Evolutionary conservation across 2,888 invertebrate species (phyloP).

Genomic region (Tanypteryx hageni): DNA sequence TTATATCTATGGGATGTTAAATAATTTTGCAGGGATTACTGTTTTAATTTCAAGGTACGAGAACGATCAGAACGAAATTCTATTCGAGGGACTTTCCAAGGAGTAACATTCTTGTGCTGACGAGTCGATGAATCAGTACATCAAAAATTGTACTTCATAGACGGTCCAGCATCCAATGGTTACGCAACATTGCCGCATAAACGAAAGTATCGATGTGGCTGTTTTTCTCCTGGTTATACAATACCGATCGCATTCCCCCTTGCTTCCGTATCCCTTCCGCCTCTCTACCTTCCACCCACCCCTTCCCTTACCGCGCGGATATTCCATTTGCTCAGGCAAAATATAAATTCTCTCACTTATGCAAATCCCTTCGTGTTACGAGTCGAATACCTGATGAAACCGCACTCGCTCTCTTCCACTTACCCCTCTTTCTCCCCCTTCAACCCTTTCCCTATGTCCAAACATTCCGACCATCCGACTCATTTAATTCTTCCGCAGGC

Average conservation of each 20-base stretch:
- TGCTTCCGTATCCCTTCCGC: neutral
- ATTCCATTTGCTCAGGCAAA: slow-evolving; percentile 25
- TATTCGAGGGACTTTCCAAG: too few species aligned
- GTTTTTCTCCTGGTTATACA: neutral
- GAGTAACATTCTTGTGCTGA: too few species aligned
- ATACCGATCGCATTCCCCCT: neutral
- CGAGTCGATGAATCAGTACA: too few species aligned
- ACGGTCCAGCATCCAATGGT: too few species aligned
- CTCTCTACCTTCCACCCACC: neutral
- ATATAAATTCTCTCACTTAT: neutral
- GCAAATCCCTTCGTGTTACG: slow-evolving; percentile 5
- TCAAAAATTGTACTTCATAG: too few species aligned
- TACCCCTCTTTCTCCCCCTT: neutral
- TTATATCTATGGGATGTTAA: too few species aligned
- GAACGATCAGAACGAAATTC: too few species aligned
- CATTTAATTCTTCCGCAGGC: slow-evolving; percentile 25
- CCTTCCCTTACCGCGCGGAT: neutral
- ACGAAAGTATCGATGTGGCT: too few species aligned
- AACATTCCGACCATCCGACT: slow-evolving; percentile 7
- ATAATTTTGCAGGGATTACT: too few species aligned
- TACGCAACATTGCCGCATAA: too few species aligned
- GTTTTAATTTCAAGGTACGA: too few species aligned
- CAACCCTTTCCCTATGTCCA: neutral
- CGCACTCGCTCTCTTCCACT: neutral
- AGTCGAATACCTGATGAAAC: slow-evolving; percentile 19